Percentiles rank a stretch among this genome's conserved stretches.
These are phyloP conservation scores for Ennomos fuscantarius DNA, from an alignment of 2,888 invertebrate genomes.

Conservation along the genomic window DNA sequence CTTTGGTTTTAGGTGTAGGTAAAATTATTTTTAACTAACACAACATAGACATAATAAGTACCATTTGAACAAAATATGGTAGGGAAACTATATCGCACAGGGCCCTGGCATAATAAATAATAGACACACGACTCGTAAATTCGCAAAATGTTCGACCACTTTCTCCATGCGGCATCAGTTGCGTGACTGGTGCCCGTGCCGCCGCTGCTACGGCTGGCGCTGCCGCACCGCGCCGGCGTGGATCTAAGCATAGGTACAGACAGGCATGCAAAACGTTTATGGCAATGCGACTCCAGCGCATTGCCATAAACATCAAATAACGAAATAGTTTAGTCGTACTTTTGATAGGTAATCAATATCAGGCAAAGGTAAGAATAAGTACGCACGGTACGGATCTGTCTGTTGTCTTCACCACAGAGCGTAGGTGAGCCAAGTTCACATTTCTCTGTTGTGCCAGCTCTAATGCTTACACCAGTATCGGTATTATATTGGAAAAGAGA, in stretches of 20 bases:
- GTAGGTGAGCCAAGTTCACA: too few relatives aligned
- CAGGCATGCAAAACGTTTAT: slow-evolving; percentile 35
- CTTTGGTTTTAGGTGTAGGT: too few relatives aligned
- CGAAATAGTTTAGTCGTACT: slow-evolving; percentile 28
- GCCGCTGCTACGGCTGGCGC: slow-evolving; percentile 22
- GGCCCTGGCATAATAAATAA: not conserved
- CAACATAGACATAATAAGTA: too few relatives aligned
- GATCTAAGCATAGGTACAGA: slow-evolving; percentile 31
- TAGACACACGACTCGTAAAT: slow-evolving; percentile 15
- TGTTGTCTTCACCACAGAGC: too few relatives aligned
- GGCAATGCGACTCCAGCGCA: slow-evolving; percentile 31
- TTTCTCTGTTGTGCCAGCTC: too few relatives aligned
- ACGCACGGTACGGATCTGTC: too few relatives aligned
- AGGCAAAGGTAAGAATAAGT: too few relatives aligned
- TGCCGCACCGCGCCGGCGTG: slow-evolving; percentile 17
- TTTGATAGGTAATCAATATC: not conserved
- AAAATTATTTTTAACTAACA: too few relatives aligned
- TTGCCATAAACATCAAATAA: slow-evolving; percentile 36
- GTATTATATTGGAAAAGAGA: too few relatives aligned
- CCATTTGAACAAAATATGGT: too few relatives aligned
- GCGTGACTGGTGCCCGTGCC: slow-evolving; percentile 43
- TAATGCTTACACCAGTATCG: too few relatives aligned
- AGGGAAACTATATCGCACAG: too few relatives aligned
- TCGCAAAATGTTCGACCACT: slow-evolving; percentile 35
- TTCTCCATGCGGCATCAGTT: slow-evolving; percentile 44